Evolutionary conservation across 2,888 invertebrate species (phyloP), one percentile per base, ranked within the genome.

Genomic region (Caenorhabditis doughertyi): DNA sequence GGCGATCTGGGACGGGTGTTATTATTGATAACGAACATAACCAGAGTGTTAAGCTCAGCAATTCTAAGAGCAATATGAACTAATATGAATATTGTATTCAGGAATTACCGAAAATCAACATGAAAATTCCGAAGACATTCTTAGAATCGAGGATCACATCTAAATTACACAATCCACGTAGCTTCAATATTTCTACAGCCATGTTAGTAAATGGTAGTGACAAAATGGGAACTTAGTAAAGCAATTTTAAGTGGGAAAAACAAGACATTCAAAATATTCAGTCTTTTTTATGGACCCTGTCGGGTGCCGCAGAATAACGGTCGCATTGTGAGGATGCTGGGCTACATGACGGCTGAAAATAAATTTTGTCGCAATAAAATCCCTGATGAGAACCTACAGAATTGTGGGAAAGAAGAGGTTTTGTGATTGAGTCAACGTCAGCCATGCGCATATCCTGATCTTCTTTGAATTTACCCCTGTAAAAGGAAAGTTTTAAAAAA

Each of bases 301-400:
- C 74, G 4, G 56, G 64, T 7, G 73, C 62, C 3, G 55, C 2
- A 5, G 65, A 11, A 27, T 74, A 74, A 1, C 74, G 65, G 11
- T 53, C 53, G 9, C 18, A 11, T 9, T 62, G 35, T 3, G 65
- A 27, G 16, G 58, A 53, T 11, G 51, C 23, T 23, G 65, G 49
- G 11, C 74, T 74, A n/a, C 53, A 56, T n/a, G 74, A 74, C n/a
- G 74, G 65, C 74, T 74, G 55, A 27, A 64, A 73, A 23, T 13
- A 23, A 0, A 18, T 13, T 42, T 42, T 42, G 9, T 35, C 35
- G n/a, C 8, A 23, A 39, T 16, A 23, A 16, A 7, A 5, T 4
- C 7, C 7, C 16, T 13, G 29, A 21, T 5, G 13, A 65, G 35
- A 29, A 27, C 18, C 23, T 55, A 56, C 58, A 0, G 58, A 58